phyloP scores from a whole-genome alignment of 2,113 vertebrate genomes.

The Mesoclemmys tuberculata region DNA sequence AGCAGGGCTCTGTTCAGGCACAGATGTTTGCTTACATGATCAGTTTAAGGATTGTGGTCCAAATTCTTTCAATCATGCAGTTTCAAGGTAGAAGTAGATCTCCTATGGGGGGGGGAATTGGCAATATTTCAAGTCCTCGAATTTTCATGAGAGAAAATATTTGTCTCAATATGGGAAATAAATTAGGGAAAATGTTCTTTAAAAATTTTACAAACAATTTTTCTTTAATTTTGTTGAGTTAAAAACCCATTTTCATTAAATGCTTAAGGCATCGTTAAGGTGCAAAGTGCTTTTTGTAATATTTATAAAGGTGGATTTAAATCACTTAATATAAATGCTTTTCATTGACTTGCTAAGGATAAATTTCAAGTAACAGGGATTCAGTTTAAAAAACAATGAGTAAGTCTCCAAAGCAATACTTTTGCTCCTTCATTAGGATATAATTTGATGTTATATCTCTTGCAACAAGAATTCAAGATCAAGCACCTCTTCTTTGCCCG shows the following conservation, averaged over 20 bases:
- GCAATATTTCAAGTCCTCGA: not conserved
- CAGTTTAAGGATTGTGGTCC: not conserved
- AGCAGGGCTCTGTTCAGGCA: not conserved
- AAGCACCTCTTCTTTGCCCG: not conserved
- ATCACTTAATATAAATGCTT: not conserved
- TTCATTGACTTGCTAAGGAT: not conserved
- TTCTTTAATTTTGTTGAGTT: not conserved
- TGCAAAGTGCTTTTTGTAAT: not conserved
- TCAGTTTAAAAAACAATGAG: not conserved
- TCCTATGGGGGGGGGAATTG: not conserved
- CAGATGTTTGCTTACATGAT: not conserved
- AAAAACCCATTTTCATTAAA: not conserved
- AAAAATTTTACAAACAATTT: not conserved
- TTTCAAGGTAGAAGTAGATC: not conserved
- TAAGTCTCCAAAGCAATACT: not conserved
- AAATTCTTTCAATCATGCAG: not conserved
- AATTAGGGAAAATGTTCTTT: not conserved
- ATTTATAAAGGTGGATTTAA: not conserved
- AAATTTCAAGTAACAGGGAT: not conserved
- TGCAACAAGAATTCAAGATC: constrained; percentile 8
- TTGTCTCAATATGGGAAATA: not conserved
- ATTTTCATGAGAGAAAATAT: not conserved
- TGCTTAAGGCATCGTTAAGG: not conserved
- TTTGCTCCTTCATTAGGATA: not conserved
- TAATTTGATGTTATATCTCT: not conserved